Percentiles rank a stretch among this genome's conserved stretches.
Conservation (phyloP, 2,113 vertebrate genomes). For the Tylochromis polylepis region DNA sequence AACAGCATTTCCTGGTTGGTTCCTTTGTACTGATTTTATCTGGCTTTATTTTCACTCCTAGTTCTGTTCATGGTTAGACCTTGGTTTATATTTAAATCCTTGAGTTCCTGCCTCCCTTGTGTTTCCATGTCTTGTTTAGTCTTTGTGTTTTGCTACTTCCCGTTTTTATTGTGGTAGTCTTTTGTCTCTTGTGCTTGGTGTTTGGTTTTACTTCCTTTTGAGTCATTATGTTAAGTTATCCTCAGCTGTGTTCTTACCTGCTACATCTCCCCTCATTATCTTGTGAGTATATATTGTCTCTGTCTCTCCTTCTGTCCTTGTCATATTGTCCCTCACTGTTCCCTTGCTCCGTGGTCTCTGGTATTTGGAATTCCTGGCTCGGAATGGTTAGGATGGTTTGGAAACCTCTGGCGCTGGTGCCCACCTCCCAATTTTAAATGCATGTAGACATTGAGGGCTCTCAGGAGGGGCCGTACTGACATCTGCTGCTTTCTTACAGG, state of each 20-base stretch:
- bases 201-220: background rate
- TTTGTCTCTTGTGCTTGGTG: fast-evolving
- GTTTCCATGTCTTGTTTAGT: background rate
- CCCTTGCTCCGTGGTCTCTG: background rate
- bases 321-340: background rate
- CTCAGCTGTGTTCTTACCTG: background rate
- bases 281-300: background rate
- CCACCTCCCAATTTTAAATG: no score
- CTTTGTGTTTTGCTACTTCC: background rate
- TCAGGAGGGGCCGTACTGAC: no score
- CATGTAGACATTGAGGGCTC: no score
- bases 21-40: background rate
- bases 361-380: background rate
- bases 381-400: no score
- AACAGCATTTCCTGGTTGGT: background rate
- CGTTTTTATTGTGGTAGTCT: background rate
- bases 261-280: background rate
- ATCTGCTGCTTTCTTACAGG: no score
- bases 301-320: background rate
- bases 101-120: background rate
- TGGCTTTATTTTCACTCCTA: background rate
- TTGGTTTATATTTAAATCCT: background rate
- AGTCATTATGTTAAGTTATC: background rate
- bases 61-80: background rate
- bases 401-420: no score